phyloP scores from a whole-genome alignment of 2,888 invertebrate species.

The Macaria liturata region DNA sequence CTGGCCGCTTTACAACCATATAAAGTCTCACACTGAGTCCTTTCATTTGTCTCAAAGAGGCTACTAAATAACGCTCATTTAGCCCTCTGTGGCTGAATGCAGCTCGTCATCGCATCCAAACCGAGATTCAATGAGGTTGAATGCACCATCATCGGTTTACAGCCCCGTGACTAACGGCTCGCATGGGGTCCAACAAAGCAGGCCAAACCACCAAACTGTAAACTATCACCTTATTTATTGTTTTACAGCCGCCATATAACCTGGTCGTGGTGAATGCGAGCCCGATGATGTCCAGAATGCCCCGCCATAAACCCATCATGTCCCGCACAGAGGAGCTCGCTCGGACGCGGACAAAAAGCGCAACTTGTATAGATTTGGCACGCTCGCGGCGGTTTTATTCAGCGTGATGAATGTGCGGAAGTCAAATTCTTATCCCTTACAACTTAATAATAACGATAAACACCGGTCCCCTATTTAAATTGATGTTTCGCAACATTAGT shows the following conservation, averaged over 20 bases:
- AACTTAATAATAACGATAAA: slow-evolving; percentile 78
- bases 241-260: slow-evolving; percentile 78
- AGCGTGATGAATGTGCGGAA: slow-evolving; percentile 73
- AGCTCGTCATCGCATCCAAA: slow-evolving; percentile 55
- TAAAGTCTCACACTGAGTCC: slow-evolving; percentile 34
- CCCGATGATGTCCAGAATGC: slow-evolving; percentile 67
- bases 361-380: slow-evolving; percentile 66
- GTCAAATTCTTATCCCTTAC: slow-evolving; percentile 70
- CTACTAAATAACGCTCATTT: slow-evolving; percentile 47
- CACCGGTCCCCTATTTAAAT: slow-evolving; percentile 72
- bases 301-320: slow-evolving; percentile 79
- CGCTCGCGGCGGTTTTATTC: slow-evolving; percentile 61
- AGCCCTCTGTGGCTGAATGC: slow-evolving; percentile 41
- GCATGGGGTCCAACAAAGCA: slow-evolving; percentile 63
- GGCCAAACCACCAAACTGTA: slow-evolving; percentile 62
- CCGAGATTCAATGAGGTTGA: slow-evolving; percentile 55
- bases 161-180: slow-evolving; percentile 59
- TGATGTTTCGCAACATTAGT: slow-evolving; percentile 74
- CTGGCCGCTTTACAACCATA: slow-evolving; percentile 42
- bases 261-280: slow-evolving; percentile 60
- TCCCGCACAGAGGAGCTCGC: slow-evolving; percentile 49
- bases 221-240: slow-evolving; percentile 78
- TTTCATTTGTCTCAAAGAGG: slow-evolving; percentile 55
- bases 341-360: slow-evolving; percentile 45
- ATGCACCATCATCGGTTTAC: slow-evolving; percentile 66